phyloP scores from a whole-genome alignment of 2,797 vertebrate genomes.

The Sebastes vulpes region DNA sequence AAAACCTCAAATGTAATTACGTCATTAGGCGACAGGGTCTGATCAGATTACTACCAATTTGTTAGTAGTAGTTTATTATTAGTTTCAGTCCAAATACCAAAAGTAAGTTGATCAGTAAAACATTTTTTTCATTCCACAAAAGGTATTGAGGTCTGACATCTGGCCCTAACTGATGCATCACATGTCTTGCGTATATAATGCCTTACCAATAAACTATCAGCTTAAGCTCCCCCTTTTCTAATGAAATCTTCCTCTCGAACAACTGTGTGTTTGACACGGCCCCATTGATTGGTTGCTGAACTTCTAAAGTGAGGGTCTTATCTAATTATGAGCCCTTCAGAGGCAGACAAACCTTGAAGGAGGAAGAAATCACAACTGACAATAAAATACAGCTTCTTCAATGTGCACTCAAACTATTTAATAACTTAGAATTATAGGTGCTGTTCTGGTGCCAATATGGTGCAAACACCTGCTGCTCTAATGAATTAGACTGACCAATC shows the following conservation, averaged over 20 bases:
- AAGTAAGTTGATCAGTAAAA: neutral
- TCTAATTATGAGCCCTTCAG: neutral
- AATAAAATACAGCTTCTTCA: neutral
- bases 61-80: too few relatives aligned
- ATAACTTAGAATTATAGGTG: neutral
- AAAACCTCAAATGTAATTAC: slow-evolving; percentile 43
- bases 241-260: neutral
- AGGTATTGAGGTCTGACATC: too few relatives aligned
- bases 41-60: neutral
- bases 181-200: too few relatives aligned
- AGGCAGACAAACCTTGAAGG: neutral
- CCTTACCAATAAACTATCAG: too few relatives aligned
- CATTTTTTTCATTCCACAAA: too few relatives aligned
- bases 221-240: neutral
- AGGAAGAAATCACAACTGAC: too few relatives aligned
- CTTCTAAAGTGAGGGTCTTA: neutral
- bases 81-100: neutral
- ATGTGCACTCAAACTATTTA: neutral
- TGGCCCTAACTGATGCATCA: too few relatives aligned
- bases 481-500: neutral
- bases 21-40: neutral
- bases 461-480: neutral
- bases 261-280: neutral
- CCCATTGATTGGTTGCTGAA: neutral
- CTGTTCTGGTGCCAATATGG: neutral